Conservation (phyloP, 2,888 invertebrate species). For the Pseudococcus longispinus region DNA sequence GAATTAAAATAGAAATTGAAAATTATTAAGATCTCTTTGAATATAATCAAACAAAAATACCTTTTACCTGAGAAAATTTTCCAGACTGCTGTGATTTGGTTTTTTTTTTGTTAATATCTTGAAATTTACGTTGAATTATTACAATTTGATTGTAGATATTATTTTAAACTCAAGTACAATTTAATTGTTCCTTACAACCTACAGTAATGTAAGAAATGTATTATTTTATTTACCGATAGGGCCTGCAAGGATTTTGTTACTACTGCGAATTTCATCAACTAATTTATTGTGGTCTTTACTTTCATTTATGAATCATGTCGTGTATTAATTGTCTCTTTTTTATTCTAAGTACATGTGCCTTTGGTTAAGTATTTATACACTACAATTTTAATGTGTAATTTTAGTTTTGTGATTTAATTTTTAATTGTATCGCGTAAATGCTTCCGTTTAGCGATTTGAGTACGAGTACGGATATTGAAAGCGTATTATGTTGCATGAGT, state of each 20-base stretch:
- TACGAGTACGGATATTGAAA: not conserved
- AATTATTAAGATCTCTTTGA: too few relatives aligned
- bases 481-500: not conserved
- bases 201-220: constrained; percentile 4
- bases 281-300: constrained; percentile 26
- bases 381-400: constrained; percentile 35
- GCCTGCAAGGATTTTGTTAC: constrained; percentile 17
- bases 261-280: constrained; percentile 22
- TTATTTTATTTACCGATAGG: constrained; percentile 1
- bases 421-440: constrained; percentile 22
- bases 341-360: constrained; percentile 48
- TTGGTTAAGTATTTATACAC: constrained; percentile 49
- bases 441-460: constrained; percentile 35
- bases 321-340: not conserved
- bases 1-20: not conserved
- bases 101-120: not conserved
- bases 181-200: constrained; percentile 39
- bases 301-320: constrained; percentile 31
- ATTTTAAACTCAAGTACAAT: constrained; percentile 38
- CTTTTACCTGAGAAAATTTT: not conserved
- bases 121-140: not conserved
- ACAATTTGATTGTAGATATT: constrained; percentile 36
- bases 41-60: too few relatives aligned
- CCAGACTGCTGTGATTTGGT: constrained; percentile 18
- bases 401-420: constrained; percentile 44